phyloP scores from a whole-genome alignment of 35 echinoderm and acorn worm species.

The Strongylocentrotus purpuratus region DNA sequence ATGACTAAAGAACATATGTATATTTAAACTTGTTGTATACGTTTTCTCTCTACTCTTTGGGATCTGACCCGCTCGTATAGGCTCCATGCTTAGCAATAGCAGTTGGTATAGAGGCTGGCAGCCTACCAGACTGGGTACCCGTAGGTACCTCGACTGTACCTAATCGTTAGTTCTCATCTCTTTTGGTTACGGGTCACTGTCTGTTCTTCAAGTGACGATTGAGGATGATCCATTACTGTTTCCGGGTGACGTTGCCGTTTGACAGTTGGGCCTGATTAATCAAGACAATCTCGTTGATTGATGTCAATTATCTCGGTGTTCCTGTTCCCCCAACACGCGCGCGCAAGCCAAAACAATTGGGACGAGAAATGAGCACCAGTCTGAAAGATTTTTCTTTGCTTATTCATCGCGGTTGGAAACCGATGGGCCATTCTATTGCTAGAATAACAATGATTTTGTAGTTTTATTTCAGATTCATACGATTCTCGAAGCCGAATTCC shows the following conservation, averaged over 20 bases:
- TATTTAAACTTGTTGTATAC: no score
- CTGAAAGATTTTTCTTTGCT: no score
- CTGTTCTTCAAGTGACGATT: slow-evolving; percentile 8
- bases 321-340: not conserved
- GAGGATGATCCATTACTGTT: not conserved
- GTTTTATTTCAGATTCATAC: no score
- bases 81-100: not conserved
- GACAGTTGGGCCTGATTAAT: slow-evolving; percentile 10
- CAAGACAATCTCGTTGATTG: not conserved
- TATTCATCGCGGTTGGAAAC: no score
- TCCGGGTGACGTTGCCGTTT: slow-evolving; percentile 1
- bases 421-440: no score
- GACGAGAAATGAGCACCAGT: not conserved
- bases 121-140: not conserved
- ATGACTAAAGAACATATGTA: no score
- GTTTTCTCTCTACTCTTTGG: no score
- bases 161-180: not conserved
- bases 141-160: not conserved
- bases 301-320: not conserved
- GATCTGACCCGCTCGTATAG: no score
- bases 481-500: no score
- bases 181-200: not conserved
- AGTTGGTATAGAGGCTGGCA: not conserved
- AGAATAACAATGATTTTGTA: no score
- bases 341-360: not conserved